Percentiles rank a stretch among this genome's conserved stretches.
Evolutionary conservation across 2,888 invertebrate species (phyloP).

Genomic region (Bibio marci): DNA sequence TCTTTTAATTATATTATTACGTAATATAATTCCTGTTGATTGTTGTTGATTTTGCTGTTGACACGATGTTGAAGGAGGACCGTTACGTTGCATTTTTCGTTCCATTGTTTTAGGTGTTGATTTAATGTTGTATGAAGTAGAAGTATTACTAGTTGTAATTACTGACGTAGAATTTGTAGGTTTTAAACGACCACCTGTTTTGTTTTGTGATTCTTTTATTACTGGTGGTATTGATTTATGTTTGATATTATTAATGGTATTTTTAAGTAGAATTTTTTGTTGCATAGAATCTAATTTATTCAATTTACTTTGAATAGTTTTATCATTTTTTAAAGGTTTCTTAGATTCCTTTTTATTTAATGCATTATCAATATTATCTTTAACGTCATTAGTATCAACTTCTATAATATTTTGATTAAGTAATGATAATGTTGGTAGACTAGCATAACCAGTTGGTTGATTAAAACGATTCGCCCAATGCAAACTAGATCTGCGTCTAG

Average conservation of each 20-base stretch:
- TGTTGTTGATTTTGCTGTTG: too few species aligned
- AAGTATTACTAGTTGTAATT: not conserved
- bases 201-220: not conserved
- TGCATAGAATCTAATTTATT: not conserved
- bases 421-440: conserved; percentile 51
- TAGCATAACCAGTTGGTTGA: conserved; percentile 68
- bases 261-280: not conserved
- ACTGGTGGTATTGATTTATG: not conserved
- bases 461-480: conserved; percentile 63
- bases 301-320: not conserved
- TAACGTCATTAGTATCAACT: conserved; percentile 16
- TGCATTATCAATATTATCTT: conserved; percentile 1
- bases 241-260: too few species aligned
- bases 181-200: not conserved
- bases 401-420: conserved; percentile 19
- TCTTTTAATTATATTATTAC: conserved; percentile 20
- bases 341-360: not conserved
- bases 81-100: too few species aligned
- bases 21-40: not conserved
- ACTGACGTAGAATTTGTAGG: not conserved
- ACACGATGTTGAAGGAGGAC: too few species aligned
- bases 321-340: not conserved
- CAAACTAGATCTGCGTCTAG: conserved; percentile 48
- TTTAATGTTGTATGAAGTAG: not conserved
- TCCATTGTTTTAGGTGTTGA: not conserved